Base-by-base conservation (phyloP, 2,888 invertebrate genomes). In the Zelleria hepariella region DNA sequence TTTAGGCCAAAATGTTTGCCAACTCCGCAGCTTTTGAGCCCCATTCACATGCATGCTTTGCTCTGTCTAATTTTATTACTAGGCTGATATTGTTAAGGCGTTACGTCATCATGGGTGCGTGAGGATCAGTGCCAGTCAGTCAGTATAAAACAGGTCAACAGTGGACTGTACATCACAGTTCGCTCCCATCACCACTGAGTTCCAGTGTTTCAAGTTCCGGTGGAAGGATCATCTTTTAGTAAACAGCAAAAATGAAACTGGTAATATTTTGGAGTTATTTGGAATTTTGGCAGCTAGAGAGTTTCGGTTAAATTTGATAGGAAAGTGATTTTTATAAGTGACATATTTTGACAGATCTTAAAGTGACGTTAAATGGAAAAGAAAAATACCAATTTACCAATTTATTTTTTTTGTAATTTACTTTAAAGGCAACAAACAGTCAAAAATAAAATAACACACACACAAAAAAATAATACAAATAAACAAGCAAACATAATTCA, bases 111-210 rank as follows among this genome's bases (percentile, higher is more conserved):
- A 57, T 58, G 62, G 63, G 67, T 71, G 75, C 77, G 75, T 77
- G 75, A 70, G 75, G 48, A 47, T 24, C 20, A 20, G 23, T 52
- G 15, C 15, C 32, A 21, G 32, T 52, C 32, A 42, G 47, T 59
- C 65, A 66, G 78, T 86, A 87, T 86, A 87, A 83, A 87, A 81
- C 78, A 71, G 80, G 78, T 78, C 77, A 78, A 66, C 68, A 53
- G 61, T 68, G 64, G 64, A 68, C 64, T 24, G 21, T 61, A 57
- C 65, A 68, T 65, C 73, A 75, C 73, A 74, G 72, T 74, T 68
- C 63, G 61, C 72, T 66, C 77, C 62, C 60, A 62, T 66, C 68
- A 74, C 69, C 72, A 66, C 77, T 73, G 70, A 69, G 69, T 73
- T 75, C 66, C 69, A 69, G 66, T 62, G 69, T 72, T 64, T 60